These are phyloP conservation scores for Sphecodes monilicornis DNA, from an alignment of 2,888 invertebrate species.

Conservation along the genomic window DNA sequence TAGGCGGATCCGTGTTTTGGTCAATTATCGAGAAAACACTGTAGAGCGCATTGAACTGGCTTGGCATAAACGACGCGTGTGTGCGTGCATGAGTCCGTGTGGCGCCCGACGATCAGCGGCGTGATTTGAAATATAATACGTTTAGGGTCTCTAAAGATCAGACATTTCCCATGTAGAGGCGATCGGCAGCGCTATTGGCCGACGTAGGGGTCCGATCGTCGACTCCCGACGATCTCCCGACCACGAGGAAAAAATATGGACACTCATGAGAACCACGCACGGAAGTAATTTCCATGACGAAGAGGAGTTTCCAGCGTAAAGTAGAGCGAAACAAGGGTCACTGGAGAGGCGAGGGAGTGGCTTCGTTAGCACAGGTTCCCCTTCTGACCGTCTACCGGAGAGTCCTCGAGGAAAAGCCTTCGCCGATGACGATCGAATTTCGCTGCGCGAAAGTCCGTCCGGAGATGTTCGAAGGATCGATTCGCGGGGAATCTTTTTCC, in stretches of 20 bases:
- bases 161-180: too few relatives aligned
- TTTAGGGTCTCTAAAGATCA: too few relatives aligned
- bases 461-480: conserved; percentile 60
- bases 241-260: conserved; percentile 45
- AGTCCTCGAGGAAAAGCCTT: conserved; percentile 70
- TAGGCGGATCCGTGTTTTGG: too few relatives aligned
- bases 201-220: background rate
- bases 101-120: too few relatives aligned
- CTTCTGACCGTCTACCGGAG: conserved; percentile 52
- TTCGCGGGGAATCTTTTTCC: conserved; percentile 28
- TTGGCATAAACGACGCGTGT: too few relatives aligned
- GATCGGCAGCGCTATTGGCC: background rate
- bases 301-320: conserved; percentile 59
- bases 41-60: too few relatives aligned
- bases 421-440: conserved; percentile 72
- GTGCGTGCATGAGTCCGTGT: too few relatives aligned
- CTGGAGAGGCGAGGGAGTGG: conserved; percentile 66
- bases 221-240: background rate
- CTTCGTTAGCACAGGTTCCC: conserved; percentile 70
- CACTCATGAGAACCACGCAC: conserved; percentile 51
- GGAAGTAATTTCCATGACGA: conserved; percentile 62
- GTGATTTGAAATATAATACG: too few relatives aligned
- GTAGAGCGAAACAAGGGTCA: conserved; percentile 67
- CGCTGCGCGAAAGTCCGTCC: conserved; percentile 42
- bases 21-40: too few relatives aligned